phyloP scores from a whole-genome alignment of 2,113 vertebrate species.

The Limnothrissa miodon region DNA sequence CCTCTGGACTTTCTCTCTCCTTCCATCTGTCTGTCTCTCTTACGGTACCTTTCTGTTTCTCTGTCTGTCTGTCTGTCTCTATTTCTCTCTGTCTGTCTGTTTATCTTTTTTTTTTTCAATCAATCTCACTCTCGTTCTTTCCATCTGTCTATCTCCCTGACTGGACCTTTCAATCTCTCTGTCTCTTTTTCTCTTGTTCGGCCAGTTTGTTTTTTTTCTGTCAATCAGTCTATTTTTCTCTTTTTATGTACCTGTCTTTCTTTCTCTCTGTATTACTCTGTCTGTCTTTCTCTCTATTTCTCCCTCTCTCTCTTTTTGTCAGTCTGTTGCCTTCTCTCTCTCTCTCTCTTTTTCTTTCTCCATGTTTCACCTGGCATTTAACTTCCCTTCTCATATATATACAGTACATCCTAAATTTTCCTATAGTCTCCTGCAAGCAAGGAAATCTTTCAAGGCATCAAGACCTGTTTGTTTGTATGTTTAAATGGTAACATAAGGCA shows the following conservation, averaged over 20 bases:
- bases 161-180: neutral
- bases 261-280: neutral
- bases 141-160: neutral
- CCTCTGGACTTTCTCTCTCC: neutral
- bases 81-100: neutral
- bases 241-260: neutral
- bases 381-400: too few relatives aligned
- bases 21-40: neutral
- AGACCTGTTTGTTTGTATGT: neutral
- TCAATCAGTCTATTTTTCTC: neutral
- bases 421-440: too few relatives aligned
- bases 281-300: neutral
- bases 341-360: constrained; percentile 18
- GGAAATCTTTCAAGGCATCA: too few relatives aligned
- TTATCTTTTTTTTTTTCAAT: neutral
- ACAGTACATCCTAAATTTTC: too few relatives aligned
- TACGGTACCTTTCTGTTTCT: neutral
- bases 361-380: neutral
- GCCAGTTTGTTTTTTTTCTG: neutral
- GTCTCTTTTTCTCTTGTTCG: neutral
- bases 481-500: neutral
- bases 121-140: neutral
- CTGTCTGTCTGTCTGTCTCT: neutral
- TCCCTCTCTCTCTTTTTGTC: neutral
- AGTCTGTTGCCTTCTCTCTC: constrained; percentile 23